Evolutionary conservation across 1,140 invertebrate species (phyloP).

Genomic region (Apis cerana): DNA sequence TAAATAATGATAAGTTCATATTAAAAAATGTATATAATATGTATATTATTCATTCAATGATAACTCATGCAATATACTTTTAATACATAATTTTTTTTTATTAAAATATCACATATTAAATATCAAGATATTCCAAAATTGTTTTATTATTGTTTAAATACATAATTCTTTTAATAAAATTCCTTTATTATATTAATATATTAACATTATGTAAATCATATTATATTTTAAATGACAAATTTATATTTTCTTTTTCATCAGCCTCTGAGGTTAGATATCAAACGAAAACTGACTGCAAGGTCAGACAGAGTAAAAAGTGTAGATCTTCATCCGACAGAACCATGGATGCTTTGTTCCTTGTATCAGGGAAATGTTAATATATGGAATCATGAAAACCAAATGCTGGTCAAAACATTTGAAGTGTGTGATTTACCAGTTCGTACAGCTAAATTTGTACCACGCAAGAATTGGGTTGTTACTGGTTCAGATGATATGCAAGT

Average conservation of each 20-base stretch:
- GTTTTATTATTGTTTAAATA: not conserved
- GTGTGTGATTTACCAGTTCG: conserved; percentile 98
- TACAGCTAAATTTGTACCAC: conserved; percentile 96
- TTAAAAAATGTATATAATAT: not conserved
- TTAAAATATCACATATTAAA: no score
- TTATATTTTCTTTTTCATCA: conserved; percentile 65
- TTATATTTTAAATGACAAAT: not conserved
- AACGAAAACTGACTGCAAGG: conserved; percentile 97
- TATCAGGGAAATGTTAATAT: conserved; percentile 99
- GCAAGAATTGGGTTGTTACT: conserved; percentile 99
- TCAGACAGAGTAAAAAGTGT: conserved; percentile 99
- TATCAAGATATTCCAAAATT: not conserved
- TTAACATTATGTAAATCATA: not conserved
- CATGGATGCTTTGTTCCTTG: conserved; percentile 98
- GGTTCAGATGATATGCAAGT: conserved; percentile 99
- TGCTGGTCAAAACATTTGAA: conserved; percentile 96
- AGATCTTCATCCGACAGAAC: conserved; percentile 98
- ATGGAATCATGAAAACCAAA: conserved; percentile 98
- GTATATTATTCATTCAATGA: not conserved
- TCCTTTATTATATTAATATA: no score
- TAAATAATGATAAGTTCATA: not conserved
- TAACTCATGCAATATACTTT: no score
- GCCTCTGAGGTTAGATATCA: conserved; percentile 98
- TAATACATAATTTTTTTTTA: not conserved
- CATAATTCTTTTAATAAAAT: not conserved